Evolutionary conservation across 1,140 invertebrate genomes (phyloP).

Genomic region (Lepidurus arcticus): DNA sequence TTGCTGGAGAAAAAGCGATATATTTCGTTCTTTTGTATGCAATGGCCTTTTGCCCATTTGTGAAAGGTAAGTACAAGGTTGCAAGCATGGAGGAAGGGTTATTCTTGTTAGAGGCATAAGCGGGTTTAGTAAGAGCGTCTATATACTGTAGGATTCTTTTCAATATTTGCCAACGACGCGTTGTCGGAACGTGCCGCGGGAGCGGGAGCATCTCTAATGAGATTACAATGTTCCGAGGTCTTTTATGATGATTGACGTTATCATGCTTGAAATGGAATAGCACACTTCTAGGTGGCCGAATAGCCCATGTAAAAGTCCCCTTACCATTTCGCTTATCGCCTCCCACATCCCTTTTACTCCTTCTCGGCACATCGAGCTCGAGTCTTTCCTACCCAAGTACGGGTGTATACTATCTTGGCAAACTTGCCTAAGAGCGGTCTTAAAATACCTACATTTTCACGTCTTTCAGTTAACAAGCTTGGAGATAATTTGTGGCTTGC

Average conservation of each 20-base stretch:
- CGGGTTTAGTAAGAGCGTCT: neutral
- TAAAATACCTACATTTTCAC: neutral
- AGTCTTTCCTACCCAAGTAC: neutral
- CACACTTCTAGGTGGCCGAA: slow-evolving; percentile 13
- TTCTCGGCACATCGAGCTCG: neutral
- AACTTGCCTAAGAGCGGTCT: slow-evolving; percentile 1
- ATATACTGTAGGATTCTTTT: neutral
- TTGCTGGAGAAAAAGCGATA: too few species aligned
- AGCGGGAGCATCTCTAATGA: slow-evolving; percentile 7
- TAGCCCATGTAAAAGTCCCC: slow-evolving; percentile 1
- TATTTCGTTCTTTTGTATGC: too few species aligned
- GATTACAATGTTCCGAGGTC: slow-evolving; percentile 18
- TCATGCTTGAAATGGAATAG: slow-evolving; percentile 19
- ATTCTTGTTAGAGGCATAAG: neutral
- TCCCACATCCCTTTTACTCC: neutral
- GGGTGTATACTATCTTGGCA: neutral
- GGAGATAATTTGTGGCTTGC: neutral
- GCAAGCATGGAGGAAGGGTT: neutral
- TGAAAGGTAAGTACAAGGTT: too few species aligned
- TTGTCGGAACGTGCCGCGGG: neutral
- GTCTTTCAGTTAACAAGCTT: neutral
- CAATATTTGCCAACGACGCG: slow-evolving; percentile 18
- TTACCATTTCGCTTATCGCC: slow-evolving; percentile 18
- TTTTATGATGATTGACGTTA: slow-evolving; percentile 22
- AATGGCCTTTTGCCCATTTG: too few species aligned